Base-by-base conservation (phyloP, 2,797 vertebrate genomes). In the Rousettus madagascariensis region DNA sequence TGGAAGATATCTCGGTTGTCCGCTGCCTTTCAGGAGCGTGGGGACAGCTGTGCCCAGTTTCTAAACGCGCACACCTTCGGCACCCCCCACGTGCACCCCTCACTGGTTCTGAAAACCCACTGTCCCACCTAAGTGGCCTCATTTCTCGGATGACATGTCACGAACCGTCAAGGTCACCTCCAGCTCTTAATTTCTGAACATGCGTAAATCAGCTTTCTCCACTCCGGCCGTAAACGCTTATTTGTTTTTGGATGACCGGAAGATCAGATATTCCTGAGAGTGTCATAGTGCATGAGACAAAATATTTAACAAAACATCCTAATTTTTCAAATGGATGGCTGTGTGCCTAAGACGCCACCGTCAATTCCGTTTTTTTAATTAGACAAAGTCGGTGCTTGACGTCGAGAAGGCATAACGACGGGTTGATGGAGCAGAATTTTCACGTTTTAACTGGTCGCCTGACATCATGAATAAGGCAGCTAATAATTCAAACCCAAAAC, bases 241-340 rank as follows among this genome's bases (percentile, higher is more conserved):
- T 90, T 96, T 97, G 86, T 85, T 96, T 96, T 89, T 82, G 83
- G 71, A 72, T 65, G 86, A 86, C 66, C 63, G 65, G 51, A 68
- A 97, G 86, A 89, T 16, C 72, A 86, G 57, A 84, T 90, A 2
- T 49, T 90, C 95, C 96, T 92, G 11, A 28, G 89, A 46, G 79
- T 38, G 51, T 59, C 61, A 11, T 9, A 66, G 46, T 7, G 7
- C 6, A 53, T 11, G 65, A 95, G 85, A 69, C 57, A 46, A 51
- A 91, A 92, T 30, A 53, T 49, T 82, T 53, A 92, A 91, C 57
- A 78, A 85, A 80, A 80, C n/a, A 69, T 43, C 66, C 69, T 22
- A 90, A 17, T 57, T 77, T 33, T 94, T 91, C 68, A 53, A 61
- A 53, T 38, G 53, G 91, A 75, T 1, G 6, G 3, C 41, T n/a